phyloP scores from a whole-genome alignment of 2,113 vertebrate species.

The Oceanodroma tethys region DNA sequence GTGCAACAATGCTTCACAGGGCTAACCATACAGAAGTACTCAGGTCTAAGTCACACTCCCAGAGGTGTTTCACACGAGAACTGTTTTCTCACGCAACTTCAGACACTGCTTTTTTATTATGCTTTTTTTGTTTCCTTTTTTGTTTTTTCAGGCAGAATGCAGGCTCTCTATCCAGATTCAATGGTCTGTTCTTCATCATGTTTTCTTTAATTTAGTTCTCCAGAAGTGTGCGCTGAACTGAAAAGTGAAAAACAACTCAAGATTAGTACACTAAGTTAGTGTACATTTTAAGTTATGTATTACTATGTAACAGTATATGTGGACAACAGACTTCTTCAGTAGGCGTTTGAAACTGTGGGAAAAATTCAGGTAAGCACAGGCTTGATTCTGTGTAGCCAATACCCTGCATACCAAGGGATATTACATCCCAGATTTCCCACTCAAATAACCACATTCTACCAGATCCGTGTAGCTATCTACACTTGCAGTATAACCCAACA shows the following conservation, averaged over 20 bases:
- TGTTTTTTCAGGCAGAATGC: not conserved
- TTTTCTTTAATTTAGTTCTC: conserved; percentile 34
- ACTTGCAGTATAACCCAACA: not conserved
- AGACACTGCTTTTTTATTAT: not conserved
- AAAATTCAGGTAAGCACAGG: not conserved
- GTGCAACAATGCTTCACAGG: conserved; percentile 21
- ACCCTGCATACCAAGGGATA: not conserved
- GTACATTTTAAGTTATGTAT: not conserved
- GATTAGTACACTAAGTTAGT: not conserved
- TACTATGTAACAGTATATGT: not conserved
- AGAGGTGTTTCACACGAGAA: not conserved
- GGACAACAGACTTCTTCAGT: not conserved
- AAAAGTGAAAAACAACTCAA: not conserved
- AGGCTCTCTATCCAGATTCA: conserved; percentile 46
- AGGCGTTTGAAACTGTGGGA: not conserved
- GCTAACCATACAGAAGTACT: conserved; percentile 30
- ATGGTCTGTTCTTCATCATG: not conserved
- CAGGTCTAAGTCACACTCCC: not conserved
- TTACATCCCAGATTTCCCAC: not conserved
- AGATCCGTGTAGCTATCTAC: not conserved
- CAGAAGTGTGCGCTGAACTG: conserved; percentile 66
- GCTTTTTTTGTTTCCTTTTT: not conserved
- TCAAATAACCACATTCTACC: not conserved
- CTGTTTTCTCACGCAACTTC: not conserved
- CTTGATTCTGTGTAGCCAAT: not conserved